Evolutionary conservation across 92 coral and sea anemone species (phyloP).

Genomic region (Epizoanthus illoricatus): DNA sequence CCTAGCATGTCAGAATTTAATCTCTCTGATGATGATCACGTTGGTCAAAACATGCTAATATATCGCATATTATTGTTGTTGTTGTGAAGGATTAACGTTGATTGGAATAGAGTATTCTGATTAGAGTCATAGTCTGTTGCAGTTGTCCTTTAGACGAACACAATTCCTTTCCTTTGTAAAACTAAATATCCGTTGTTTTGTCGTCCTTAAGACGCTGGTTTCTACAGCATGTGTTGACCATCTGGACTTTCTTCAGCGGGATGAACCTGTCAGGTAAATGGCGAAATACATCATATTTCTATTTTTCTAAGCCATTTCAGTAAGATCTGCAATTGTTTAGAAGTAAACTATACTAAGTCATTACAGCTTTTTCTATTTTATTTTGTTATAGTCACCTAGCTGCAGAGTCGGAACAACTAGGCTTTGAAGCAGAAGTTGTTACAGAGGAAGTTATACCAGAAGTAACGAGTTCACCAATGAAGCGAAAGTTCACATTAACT

Average conservation of each 20-base stretch:
- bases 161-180: not conserved
- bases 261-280: slow-evolving; percentile 63
- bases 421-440: slow-evolving; percentile 27
- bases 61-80: not conserved
- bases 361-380: not conserved
- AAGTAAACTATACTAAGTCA: not conserved
- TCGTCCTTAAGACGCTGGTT: slow-evolving; percentile 66
- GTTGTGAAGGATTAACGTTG: no score
- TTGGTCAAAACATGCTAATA: no score
- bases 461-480: not conserved
- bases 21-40: no score
- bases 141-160: not conserved
- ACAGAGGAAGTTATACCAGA: slow-evolving; percentile 17
- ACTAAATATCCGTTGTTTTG: not conserved
- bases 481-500: slow-evolving; percentile 21
- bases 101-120: not conserved
- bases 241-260: slow-evolving; percentile 80
- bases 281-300: not conserved
- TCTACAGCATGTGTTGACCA: slow-evolving; percentile 92
- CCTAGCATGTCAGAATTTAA: no score
- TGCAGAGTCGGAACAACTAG: slow-evolving; percentile 35
- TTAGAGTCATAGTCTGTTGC: not conserved
- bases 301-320: not conserved
- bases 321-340: not conserved
- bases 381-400: slow-evolving; percentile 1